These are phyloP conservation scores for Eristalis intricaria DNA, from an alignment of 2,888 invertebrate genomes.

Conservation along the genomic window DNA sequence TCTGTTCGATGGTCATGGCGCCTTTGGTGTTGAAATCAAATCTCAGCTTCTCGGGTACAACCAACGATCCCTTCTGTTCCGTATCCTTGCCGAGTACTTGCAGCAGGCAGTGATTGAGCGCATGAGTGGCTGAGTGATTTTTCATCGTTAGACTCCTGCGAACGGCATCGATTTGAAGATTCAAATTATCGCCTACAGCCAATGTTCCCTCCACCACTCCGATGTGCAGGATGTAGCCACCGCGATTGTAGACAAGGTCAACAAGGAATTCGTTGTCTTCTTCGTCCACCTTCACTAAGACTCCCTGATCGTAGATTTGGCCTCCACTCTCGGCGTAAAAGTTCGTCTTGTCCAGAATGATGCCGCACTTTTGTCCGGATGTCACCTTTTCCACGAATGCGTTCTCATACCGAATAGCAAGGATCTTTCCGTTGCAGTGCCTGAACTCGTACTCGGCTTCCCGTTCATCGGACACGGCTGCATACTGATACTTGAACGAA, in stretches of 20 bases:
- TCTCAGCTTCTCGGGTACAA: slow-evolving; percentile 97
- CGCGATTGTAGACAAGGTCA: slow-evolving; percentile 96
- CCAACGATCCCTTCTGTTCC: slow-evolving; percentile 98
- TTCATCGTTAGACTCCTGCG: slow-evolving; percentile 97
- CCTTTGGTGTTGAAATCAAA: slow-evolving; percentile 99
- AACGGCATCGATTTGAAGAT: slow-evolving; percentile 90
- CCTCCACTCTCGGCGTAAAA: slow-evolving; percentile 99
- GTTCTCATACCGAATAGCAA: slow-evolving; percentile 91
- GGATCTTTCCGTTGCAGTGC: slow-evolving; percentile 87
- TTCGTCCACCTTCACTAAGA: slow-evolving; percentile 90
- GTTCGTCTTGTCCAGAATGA: slow-evolving; percentile 94
- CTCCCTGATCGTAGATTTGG: slow-evolving; percentile 98
- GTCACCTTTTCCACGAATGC: slow-evolving; percentile 91
- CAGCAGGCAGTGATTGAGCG: slow-evolving; percentile 96
- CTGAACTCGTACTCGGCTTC: slow-evolving; percentile 90
- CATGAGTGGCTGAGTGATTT: slow-evolving; percentile 99
- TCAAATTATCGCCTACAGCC: slow-evolving; percentile 91
- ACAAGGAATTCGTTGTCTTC: slow-evolving; percentile 95
- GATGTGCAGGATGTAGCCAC: slow-evolving; percentile 96
- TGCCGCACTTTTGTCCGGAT: slow-evolving; percentile 94
- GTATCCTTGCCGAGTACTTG: slow-evolving; percentile 94
- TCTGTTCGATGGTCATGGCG: slow-evolving; percentile 93
- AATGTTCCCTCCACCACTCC: slow-evolving; percentile 94
- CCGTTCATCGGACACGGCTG: slow-evolving; percentile 84
- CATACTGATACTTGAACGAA: slow-evolving; percentile 94